These are phyloP conservation scores for Latrodectus hesperus DNA, from an alignment of 2,888 invertebrate genomes.

Conservation along the genomic window DNA sequence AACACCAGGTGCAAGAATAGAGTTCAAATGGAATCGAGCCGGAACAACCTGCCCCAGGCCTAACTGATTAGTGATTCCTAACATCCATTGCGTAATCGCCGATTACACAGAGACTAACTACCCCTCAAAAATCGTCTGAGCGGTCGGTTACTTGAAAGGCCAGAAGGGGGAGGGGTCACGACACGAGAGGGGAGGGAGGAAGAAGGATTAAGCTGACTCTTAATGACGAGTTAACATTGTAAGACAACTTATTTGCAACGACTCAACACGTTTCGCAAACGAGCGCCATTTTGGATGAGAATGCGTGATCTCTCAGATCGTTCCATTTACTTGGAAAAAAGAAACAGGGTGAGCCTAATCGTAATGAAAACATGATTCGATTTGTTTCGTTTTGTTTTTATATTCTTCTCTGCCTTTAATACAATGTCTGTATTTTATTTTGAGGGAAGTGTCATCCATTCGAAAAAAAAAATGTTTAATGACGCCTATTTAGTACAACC, in stretches of 20 bases:
- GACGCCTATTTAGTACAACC: no score
- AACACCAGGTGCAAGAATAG: no score
- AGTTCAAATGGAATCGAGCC: neutral
- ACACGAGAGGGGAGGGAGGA: neutral
- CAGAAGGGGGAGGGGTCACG: neutral
- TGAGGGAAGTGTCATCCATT: no score
- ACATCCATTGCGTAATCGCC: slow-evolving; percentile 37
- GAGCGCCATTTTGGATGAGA: neutral
- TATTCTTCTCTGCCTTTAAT: no score
- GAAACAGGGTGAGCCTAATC: no score
- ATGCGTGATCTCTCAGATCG: slow-evolving; percentile 19
- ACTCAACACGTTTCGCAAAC: slow-evolving; percentile 13
- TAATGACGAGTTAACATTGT: slow-evolving; percentile 31
- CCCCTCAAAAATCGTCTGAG: neutral
- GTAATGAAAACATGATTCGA: no score
- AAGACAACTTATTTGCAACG: slow-evolving; percentile 35
- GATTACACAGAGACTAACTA: slow-evolving; percentile 19
- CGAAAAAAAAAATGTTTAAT: no score
- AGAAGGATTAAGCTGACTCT: slow-evolving; percentile 26
- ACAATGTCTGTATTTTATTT: no score
- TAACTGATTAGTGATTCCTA: slow-evolving; percentile 32
- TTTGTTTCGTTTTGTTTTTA: no score
- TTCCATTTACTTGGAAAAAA: neutral
- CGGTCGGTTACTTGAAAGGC: neutral
- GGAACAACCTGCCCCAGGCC: slow-evolving; percentile 1